These are phyloP conservation scores for Formicarius rufipectus DNA, from an alignment of 2,113 vertebrate species.

Conservation along the genomic window DNA sequence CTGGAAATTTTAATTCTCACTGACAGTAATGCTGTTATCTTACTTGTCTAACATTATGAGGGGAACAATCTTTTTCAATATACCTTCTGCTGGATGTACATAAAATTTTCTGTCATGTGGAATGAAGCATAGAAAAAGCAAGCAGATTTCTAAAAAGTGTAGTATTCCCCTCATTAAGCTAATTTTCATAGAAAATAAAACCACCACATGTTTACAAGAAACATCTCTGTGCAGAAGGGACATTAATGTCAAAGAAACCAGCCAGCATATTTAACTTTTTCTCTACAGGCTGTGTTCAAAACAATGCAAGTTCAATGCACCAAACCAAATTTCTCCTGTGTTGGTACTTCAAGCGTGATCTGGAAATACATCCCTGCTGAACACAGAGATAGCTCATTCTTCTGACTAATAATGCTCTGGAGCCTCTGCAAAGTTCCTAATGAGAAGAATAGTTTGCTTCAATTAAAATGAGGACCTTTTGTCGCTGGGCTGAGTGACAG, in stretches of 20 bases:
- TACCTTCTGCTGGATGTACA: background rate
- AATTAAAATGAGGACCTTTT: background rate
- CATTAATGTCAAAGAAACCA: background rate
- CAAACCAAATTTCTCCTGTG: background rate
- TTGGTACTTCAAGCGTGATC: background rate
- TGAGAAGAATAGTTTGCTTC: background rate
- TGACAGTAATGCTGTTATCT: background rate
- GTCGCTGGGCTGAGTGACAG: background rate
- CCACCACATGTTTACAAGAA: background rate
- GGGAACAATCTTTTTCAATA: background rate
- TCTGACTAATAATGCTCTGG: background rate
- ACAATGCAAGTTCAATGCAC: rapidly evolving
- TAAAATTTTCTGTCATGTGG: background rate
- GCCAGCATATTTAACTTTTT: background rate
- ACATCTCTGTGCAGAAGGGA: background rate
- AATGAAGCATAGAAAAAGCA: background rate
- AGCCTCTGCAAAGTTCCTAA: background rate
- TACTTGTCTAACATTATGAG: background rate
- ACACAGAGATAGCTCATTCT: background rate
- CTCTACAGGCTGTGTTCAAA: background rate
- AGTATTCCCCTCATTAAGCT: background rate
- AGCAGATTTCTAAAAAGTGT: background rate
- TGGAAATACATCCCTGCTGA: background rate
- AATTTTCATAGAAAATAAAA: background rate
- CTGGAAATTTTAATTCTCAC: background rate